Evolutionary conservation across 1,140 invertebrate genomes (phyloP).

Genomic region (Listronotus bonariensis): DNA sequence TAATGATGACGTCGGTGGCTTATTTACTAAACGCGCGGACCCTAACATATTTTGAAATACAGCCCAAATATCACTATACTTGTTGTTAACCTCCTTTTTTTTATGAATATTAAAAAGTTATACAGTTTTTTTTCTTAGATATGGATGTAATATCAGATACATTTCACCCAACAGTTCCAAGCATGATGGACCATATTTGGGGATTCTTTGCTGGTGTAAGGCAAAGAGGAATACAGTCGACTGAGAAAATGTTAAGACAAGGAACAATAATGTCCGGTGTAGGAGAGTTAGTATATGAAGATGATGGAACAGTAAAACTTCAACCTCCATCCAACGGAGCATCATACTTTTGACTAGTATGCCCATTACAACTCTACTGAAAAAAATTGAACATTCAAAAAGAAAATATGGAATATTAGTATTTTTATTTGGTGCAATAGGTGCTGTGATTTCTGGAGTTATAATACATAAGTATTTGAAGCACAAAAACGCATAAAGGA

Average conservation of each 20-base stretch:
- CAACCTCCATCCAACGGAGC: conserved; percentile 70
- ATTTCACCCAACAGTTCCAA: conserved; percentile 72
- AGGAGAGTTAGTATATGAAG: conserved; percentile 66
- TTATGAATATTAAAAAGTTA: no score
- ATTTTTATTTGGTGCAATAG: conserved; percentile 70
- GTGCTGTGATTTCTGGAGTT: conserved; percentile 66
- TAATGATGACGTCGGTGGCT: no score
- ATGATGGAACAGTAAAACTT: conserved; percentile 64
- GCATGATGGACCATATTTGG: conserved; percentile 77
- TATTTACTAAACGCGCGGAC: no score
- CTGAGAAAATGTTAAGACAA: conserved; percentile 77
- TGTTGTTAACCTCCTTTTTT: no score
- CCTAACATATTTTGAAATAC: no score
- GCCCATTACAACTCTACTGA: conserved; percentile 53
- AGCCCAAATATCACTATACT: no score
- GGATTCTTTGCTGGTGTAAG: conserved; percentile 76
- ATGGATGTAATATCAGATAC: conserved; percentile 76
- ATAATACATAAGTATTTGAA: conserved; percentile 68
- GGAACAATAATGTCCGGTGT: conserved; percentile 76
- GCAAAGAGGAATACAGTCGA: conserved; percentile 76
- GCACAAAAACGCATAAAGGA: conserved; percentile 60
- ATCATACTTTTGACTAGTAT: conserved; percentile 73
- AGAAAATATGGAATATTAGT: conserved; percentile 68
- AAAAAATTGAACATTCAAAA: conserved; percentile 70
- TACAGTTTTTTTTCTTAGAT: conserved; percentile 60